A percentile compares a stretch with the other conserved stretches of the same genome.
These are phyloP conservation scores for Poecile atricapillus DNA, from an alignment of 2,113 vertebrate species.

Conservation along the genomic window DNA sequence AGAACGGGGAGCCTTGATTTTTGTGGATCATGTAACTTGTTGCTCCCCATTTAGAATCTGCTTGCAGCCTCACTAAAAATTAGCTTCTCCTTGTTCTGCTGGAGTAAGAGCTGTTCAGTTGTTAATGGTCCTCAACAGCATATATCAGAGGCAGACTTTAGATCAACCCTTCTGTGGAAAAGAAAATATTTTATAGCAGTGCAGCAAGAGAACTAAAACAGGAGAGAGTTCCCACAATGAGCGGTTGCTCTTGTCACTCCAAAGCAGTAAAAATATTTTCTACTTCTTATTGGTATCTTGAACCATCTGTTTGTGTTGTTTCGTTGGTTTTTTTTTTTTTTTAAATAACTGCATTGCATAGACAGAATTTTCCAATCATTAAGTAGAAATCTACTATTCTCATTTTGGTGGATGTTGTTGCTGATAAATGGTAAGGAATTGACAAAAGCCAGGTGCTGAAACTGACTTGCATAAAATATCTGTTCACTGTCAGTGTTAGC, in stretches of 20 bases:
- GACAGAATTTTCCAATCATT: not conserved
- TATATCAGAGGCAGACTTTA: not conserved
- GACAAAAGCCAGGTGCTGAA: not conserved
- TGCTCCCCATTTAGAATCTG: not conserved
- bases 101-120: not conserved
- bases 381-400: not conserved
- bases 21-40: not conserved
- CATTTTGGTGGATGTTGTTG: not conserved
- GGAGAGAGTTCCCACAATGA: not conserved
- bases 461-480: not conserved
- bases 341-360: not conserved
- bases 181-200: not conserved
- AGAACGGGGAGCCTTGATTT: not conserved
- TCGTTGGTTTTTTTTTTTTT: fast-evolving
- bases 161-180: not conserved
- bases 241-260: not conserved
- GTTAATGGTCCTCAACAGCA: not conserved
- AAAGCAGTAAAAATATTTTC: not conserved
- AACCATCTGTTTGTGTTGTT: not conserved
- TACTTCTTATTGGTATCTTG: not conserved
- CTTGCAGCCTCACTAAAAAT: not conserved
- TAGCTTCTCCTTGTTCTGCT: not conserved
- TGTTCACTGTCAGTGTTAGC: not conserved
- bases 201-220: not conserved
- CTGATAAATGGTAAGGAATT: not conserved